Evolutionary conservation across 2,113 vertebrate species (phyloP).

Genomic region (Oxyura jamaicensis): DNA sequence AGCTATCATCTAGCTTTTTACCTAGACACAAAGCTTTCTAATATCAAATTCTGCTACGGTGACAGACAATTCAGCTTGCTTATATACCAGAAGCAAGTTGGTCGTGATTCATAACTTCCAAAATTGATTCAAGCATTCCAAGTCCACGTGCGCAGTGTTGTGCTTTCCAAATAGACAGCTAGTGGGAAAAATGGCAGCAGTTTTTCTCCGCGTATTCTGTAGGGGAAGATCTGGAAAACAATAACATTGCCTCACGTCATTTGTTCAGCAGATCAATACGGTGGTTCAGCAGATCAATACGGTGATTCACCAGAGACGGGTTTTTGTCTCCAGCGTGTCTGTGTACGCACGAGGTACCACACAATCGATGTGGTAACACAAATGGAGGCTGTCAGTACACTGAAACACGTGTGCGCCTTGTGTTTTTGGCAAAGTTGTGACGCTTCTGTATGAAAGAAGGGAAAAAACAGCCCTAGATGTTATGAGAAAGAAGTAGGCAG

Average conservation of each 20-base stretch:
- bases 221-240: neutral
- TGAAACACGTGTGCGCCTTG: neutral
- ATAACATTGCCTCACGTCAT: neutral
- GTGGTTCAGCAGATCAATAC: neutral
- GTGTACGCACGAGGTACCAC: neutral
- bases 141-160: fast-evolving
- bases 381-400: neutral
- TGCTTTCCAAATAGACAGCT: neutral
- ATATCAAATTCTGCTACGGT: neutral
- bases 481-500: neutral
- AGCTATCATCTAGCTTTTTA: neutral
- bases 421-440: neutral
- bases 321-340: neutral
- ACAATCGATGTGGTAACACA: neutral
- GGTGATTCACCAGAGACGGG: neutral
- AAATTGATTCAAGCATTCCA: neutral
- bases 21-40: neutral
- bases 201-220: neutral
- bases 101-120: neutral
- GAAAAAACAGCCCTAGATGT: neutral
- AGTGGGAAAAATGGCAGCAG: neutral
- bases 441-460: neutral
- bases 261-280: neutral
- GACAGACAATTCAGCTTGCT: neutral
- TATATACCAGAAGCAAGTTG: neutral